Conservation (phyloP, 2,113 vertebrate genomes). For the Rhynchomys soricoides region DNA sequence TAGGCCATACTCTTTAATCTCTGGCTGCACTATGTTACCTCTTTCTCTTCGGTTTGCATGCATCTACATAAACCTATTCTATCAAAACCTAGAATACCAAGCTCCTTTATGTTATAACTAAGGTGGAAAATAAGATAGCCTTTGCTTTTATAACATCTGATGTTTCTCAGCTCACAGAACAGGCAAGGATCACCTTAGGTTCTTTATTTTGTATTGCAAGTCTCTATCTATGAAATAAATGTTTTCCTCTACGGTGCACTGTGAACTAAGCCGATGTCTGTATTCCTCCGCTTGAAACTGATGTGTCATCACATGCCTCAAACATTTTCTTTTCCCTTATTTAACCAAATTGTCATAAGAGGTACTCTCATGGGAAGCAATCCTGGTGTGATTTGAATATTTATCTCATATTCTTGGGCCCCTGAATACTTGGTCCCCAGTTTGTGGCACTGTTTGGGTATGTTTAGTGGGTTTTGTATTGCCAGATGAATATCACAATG, state of each 20-base stretch:
- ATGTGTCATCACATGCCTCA: not conserved
- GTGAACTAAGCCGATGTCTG: not conserved
- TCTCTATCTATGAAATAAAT: not conserved
- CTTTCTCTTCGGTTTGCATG: not conserved
- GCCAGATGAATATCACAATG: not conserved
- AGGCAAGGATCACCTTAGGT: not conserved
- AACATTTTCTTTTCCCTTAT: not conserved
- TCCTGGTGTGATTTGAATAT: not conserved
- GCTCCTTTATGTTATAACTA: not conserved
- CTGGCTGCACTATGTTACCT: too few relatives aligned
- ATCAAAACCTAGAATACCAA: not conserved
- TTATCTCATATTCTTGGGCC: not conserved
- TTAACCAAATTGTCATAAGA: not conserved
- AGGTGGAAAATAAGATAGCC: not conserved
- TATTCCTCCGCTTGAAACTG: not conserved
- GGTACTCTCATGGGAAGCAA: too few relatives aligned
- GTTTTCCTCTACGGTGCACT: not conserved
- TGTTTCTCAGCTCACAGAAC: not conserved
- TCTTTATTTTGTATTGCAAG: not conserved
- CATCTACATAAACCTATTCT: not conserved
- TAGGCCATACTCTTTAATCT: not conserved
- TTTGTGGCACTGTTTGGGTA: not conserved
- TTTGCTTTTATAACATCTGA: not conserved
- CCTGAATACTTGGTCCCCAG: too few relatives aligned
- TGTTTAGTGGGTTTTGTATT: not conserved